phyloP scores from a whole-genome alignment of 2,797 vertebrate genomes.

The Amblyraja radiata region DNA sequence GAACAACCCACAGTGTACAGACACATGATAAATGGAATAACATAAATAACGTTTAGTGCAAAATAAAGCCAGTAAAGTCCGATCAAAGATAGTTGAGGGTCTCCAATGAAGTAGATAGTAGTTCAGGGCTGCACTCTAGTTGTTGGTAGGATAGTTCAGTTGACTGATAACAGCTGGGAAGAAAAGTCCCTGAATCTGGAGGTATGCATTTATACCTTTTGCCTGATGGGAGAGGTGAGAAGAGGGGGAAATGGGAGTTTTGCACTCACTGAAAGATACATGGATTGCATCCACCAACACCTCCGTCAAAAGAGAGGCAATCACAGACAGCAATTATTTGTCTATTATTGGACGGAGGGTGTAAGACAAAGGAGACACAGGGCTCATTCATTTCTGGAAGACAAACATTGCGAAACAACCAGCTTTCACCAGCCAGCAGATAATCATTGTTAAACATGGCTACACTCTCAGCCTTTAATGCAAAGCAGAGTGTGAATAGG shows the following conservation, averaged over 20 bases:
- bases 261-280: slow-evolving; percentile 56
- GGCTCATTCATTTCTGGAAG: slow-evolving; percentile 61
- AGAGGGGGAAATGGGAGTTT: slow-evolving; percentile 42
- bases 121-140: too few species aligned
- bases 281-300: slow-evolving; percentile 69
- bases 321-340: slow-evolving; percentile 71
- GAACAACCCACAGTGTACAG: too few species aligned
- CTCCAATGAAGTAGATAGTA: too few species aligned
- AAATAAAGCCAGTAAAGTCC: too few species aligned
- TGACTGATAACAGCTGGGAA: too few species aligned
- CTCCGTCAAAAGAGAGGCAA: slow-evolving; percentile 65
- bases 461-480: slow-evolving; percentile 74
- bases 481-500: slow-evolving; percentile 74
- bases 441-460: slow-evolving; percentile 66
- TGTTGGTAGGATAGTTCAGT: too few species aligned
- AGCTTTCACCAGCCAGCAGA: slow-evolving; percentile 67
- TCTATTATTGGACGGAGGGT: slow-evolving; percentile 64
- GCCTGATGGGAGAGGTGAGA: too few species aligned
- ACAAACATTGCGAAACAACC: slow-evolving; percentile 65
- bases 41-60: too few species aligned
- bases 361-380: slow-evolving; percentile 58
- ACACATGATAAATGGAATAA: too few species aligned
- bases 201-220: too few species aligned
- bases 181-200: too few species aligned
- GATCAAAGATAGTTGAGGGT: too few species aligned